Percentiles rank a stretch among this genome's conserved stretches.
Evolutionary conservation across 2,113 vertebrate genomes (phyloP).

Genomic region (Salvelinus fontinalis): DNA sequence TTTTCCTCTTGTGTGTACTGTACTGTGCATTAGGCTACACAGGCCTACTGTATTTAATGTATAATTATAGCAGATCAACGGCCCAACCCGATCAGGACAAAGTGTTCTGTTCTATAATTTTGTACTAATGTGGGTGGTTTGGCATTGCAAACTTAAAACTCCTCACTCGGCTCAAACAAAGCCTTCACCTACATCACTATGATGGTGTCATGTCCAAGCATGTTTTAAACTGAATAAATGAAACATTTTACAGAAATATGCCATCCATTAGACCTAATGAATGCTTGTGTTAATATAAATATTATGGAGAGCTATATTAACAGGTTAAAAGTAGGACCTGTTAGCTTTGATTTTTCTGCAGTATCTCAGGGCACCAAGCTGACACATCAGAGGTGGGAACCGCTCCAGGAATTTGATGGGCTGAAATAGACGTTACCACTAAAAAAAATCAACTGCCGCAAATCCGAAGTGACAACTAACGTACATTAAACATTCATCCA

Average conservation of each 20-base stretch:
- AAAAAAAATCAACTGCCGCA: background rate
- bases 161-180: too few species aligned
- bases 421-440: slow-evolving; percentile 20
- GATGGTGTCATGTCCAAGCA: background rate
- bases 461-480: slow-evolving; percentile 7
- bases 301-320: background rate
- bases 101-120: too few species aligned
- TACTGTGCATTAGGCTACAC: background rate
- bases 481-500: background rate
- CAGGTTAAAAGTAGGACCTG: background rate
- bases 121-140: too few species aligned
- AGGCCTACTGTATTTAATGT: background rate
- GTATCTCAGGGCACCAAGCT: background rate
- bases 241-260: background rate
- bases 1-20: background rate
- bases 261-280: background rate
- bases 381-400: slow-evolving; percentile 1
- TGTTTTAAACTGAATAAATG: background rate
- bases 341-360: background rate
- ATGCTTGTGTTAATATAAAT: background rate
- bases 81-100: too few species aligned
- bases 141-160: too few species aligned
- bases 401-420: slow-evolving; percentile 6
- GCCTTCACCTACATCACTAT: background rate
- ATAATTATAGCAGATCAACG: too few species aligned